phyloP scores from a whole-genome alignment of 2,113 vertebrate genomes.

The Cinclus cinclus region DNA sequence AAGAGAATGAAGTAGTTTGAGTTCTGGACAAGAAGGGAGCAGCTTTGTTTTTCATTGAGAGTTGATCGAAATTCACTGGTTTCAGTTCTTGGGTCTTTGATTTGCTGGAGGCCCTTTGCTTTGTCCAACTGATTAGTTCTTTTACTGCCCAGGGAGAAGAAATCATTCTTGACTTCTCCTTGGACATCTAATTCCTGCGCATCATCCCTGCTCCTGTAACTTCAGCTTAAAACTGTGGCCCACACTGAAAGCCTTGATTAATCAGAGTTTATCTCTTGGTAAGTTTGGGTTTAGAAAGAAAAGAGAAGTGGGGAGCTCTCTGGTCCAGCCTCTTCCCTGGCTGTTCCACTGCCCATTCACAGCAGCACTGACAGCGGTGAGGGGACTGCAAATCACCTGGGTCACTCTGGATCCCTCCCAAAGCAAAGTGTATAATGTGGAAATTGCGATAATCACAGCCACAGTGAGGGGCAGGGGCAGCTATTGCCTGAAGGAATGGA shows the following conservation, averaged over 20 bases:
- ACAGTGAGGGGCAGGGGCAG: neutral
- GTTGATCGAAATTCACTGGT: neutral
- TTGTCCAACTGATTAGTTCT: neutral
- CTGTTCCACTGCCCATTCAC: neutral
- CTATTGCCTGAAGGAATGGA: neutral
- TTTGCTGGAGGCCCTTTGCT: neutral
- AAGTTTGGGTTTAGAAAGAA: neutral
- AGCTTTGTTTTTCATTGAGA: neutral
- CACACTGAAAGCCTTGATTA: neutral
- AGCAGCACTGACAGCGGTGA: neutral
- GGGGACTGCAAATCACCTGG: neutral
- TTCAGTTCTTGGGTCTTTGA: slow-evolving; percentile 1
- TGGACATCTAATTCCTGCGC: neutral
- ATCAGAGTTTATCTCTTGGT: neutral
- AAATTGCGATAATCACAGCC: neutral
- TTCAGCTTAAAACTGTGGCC: neutral
- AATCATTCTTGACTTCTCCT: neutral
- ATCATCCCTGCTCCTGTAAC: neutral
- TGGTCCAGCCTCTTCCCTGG: neutral
- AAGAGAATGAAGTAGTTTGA: neutral
- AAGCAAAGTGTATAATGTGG: rapidly evolving
- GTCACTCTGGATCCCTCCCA: neutral
- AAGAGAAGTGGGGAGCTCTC: neutral
- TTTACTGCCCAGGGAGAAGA: neutral
- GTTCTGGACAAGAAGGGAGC: neutral